phyloP scores from a whole-genome alignment of 2,888 invertebrate species.

The Atherix ibis region DNA sequence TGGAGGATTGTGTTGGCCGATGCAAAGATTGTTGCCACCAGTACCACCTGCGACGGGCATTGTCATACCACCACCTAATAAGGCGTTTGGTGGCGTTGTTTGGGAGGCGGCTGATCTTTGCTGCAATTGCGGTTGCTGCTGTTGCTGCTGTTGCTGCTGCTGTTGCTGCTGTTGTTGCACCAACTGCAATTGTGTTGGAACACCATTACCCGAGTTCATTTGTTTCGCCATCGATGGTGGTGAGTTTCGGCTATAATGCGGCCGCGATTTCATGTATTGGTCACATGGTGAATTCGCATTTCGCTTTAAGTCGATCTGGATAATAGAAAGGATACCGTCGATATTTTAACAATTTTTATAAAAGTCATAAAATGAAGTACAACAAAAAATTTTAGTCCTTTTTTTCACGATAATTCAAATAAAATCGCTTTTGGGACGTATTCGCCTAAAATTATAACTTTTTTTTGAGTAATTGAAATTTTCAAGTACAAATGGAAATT shows the following conservation, averaged over 20 bases:
- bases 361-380: too few relatives aligned
- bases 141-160: background rate
- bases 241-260: conserved; percentile 10
- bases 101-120: conserved; percentile 12
- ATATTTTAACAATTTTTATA: too few relatives aligned
- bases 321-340: too few relatives aligned
- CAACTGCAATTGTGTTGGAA: conserved; percentile 1
- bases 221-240: conserved; percentile 7
- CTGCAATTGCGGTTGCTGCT: too few relatives aligned
- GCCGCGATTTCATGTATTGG: conserved; percentile 7
- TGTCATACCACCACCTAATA: conserved; percentile 4
- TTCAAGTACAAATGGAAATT: conserved; percentile 2
- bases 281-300: conserved; percentile 12
- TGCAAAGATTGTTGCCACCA: conserved; percentile 3
- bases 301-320: conserved; percentile 12
- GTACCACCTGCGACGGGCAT: background rate
- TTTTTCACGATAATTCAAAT: too few relatives aligned
- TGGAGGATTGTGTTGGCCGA: background rate
- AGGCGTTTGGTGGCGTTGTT: conserved; percentile 10
- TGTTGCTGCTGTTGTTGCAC: conserved; percentile 3
- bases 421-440: too few relatives aligned
- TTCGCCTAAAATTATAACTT: background rate
- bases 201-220: background rate
- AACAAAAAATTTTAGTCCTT: too few relatives aligned
- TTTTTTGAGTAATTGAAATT: background rate